A percentile compares a stretch with the other conserved stretches of the same genome.
phyloP scores from a whole-genome alignment of 2,113 vertebrate species.

The Pontoporia blainvillei region DNA sequence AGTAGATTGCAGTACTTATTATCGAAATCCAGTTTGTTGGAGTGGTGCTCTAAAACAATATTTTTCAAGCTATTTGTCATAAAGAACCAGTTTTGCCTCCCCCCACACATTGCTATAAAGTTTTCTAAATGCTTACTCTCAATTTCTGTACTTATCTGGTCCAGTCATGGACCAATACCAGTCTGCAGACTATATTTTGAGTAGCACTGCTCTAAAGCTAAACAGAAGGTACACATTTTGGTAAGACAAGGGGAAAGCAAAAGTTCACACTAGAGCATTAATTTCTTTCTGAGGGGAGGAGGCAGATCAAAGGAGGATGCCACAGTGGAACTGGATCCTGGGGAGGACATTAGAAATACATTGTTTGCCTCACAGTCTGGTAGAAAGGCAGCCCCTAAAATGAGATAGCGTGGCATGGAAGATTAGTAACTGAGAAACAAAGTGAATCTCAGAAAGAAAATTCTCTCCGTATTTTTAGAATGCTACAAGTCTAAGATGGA shows the following conservation, averaged over 20 bases:
- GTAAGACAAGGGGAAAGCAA: slow-evolving; percentile 18
- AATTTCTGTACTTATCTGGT: not conserved
- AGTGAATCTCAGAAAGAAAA: not conserved
- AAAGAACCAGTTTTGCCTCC: rapidly evolving
- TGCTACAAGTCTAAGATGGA: not conserved
- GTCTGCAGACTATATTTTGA: not conserved
- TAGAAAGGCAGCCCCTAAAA: not conserved
- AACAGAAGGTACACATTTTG: not conserved
- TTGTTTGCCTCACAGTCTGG: not conserved
- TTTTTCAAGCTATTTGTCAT: not conserved
- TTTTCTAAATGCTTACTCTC: slow-evolving; percentile 20
- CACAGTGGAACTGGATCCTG: not conserved
- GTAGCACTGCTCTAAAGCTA: not conserved
- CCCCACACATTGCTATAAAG: not conserved
- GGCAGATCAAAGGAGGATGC: not conserved
- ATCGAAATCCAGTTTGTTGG: not conserved
- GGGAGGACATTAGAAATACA: not conserved
- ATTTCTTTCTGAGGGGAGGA: not conserved
- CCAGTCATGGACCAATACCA: not conserved
- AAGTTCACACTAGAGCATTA: not conserved
- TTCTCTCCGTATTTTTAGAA: slow-evolving; percentile 16
- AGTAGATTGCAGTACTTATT: not conserved
- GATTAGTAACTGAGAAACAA: not conserved
- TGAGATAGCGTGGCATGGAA: not conserved
- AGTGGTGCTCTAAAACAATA: not conserved